Conservation (phyloP, 2,113 vertebrate genomes). For the Corydoras sp. region DNA sequence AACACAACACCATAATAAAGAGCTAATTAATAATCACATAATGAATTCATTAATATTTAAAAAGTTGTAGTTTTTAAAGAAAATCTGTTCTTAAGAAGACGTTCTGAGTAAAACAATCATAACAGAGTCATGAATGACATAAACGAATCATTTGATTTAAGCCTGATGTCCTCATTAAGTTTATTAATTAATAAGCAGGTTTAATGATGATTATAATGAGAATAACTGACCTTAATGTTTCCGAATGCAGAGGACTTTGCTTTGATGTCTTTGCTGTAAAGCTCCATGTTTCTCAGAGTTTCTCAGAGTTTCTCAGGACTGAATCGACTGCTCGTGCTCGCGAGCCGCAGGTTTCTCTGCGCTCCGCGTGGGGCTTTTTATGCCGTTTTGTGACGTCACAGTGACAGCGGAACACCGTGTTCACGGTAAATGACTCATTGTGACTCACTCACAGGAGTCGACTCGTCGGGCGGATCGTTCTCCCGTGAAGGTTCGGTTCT, state of each 20-base stretch:
- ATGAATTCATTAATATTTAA: too few species aligned
- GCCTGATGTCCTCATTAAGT: too few species aligned
- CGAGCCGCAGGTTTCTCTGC: not conserved
- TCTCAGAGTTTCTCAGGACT: not conserved
- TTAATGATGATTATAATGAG: not conserved
- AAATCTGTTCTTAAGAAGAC: too few species aligned
- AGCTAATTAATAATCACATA: too few species aligned
- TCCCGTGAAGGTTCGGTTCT: too few species aligned
- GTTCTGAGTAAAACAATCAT: too few species aligned
- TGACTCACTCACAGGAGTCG: not conserved
- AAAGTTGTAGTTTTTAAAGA: too few species aligned
- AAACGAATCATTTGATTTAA: too few species aligned
- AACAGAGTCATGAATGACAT: too few species aligned
- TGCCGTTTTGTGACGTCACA: not conserved
- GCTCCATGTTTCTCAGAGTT: not conserved
- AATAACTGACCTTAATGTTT: not conserved
- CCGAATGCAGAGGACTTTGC: not conserved
- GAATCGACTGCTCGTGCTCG: not conserved
- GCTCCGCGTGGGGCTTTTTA: not conserved
- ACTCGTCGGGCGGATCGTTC: not conserved
- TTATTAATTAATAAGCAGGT: not conserved
- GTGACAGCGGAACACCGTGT: not conserved
- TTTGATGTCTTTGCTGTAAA: not conserved
- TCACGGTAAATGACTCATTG: constrained; percentile 1
- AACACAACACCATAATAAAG: too few species aligned